phyloP scores from a whole-genome alignment of 2,888 invertebrate genomes.

The Ceramica pisi region DNA sequence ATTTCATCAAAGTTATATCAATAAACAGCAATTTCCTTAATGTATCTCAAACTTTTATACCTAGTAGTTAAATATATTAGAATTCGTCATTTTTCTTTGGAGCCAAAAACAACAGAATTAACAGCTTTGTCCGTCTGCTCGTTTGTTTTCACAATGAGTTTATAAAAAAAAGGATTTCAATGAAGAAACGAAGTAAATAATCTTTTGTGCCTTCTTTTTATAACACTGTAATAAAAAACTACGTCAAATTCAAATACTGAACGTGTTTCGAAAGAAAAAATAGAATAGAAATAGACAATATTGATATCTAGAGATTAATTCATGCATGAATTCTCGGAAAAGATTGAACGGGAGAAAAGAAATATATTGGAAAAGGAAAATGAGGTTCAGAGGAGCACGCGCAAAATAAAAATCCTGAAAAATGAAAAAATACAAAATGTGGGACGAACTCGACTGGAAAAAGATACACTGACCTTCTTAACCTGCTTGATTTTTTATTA shows the following conservation, averaged over 20 bases:
- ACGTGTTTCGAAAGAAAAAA: slow-evolving; percentile 14
- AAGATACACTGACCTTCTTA: neutral
- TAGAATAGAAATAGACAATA: neutral
- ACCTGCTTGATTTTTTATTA: no score
- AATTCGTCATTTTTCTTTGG: slow-evolving; percentile 56
- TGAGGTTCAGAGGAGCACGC: neutral
- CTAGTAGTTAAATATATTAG: slow-evolving; percentile 55
- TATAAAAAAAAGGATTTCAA: slow-evolving; percentile 49
- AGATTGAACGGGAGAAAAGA: slow-evolving; percentile 7
- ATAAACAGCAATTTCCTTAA: slow-evolving; percentile 55
- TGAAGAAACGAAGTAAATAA: slow-evolving; percentile 51
- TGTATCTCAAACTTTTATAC: slow-evolving; percentile 48
- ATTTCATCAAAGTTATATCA: slow-evolving; percentile 51
- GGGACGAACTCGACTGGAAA: neutral
- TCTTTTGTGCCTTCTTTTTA: slow-evolving; percentile 37
- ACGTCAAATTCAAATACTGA: slow-evolving; percentile 21
- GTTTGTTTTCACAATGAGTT: slow-evolving; percentile 59
- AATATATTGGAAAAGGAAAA: slow-evolving; percentile 8
- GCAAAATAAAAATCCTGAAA: neutral
- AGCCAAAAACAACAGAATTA: slow-evolving; percentile 62
- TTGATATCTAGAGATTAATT: slow-evolving; percentile 25
- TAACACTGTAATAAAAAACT: slow-evolving; percentile 47
- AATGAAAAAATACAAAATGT: neutral
- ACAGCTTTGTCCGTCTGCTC: slow-evolving; percentile 39
- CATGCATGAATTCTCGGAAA: slow-evolving; percentile 19